Conservation (phyloP, 2,113 vertebrate genomes). For the Cromileptes altivelis region DNA sequence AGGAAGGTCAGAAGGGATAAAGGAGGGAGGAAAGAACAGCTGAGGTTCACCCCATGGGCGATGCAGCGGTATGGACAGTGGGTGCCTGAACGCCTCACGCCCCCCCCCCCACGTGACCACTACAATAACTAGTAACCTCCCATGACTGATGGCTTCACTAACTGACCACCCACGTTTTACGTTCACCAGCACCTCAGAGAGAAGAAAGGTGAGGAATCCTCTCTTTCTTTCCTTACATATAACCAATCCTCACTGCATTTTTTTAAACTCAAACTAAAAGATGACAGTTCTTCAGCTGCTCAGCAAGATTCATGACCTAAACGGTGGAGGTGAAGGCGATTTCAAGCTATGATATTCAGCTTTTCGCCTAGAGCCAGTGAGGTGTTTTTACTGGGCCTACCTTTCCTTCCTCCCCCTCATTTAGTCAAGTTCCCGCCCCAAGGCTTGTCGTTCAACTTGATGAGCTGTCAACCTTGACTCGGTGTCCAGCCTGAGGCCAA, state of each 20-base stretch:
- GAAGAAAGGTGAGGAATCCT: neutral
- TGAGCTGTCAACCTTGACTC: conserved; percentile 54
- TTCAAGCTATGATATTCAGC: conserved; percentile 23
- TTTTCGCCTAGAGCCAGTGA: conserved; percentile 35
- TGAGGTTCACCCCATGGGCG: conserved; percentile 63
- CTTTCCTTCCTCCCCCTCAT: conserved; percentile 17
- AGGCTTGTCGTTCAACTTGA: conserved; percentile 53
- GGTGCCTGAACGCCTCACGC: conserved; percentile 13
- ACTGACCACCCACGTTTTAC: conserved; percentile 63
- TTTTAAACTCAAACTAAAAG: conserved; percentile 37
- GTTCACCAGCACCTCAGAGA: conserved; percentile 7
- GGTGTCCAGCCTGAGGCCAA: conserved; percentile 25
- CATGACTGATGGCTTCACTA: conserved; percentile 70
- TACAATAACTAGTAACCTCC: conserved; percentile 63
- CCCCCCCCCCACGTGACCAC: conserved; percentile 44
- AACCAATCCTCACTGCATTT: neutral
- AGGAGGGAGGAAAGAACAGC: conserved; percentile 57
- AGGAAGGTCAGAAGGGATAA: conserved; percentile 65
- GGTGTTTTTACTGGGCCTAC: conserved; percentile 38
- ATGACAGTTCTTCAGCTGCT: conserved; percentile 35
- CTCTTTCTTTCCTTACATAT: neutral
- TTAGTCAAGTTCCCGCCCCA: conserved; percentile 24
- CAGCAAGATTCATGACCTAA: conserved; percentile 41
- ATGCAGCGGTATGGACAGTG: conserved; percentile 27
- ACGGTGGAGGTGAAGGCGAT: conserved; percentile 25